Evolutionary conservation across 2,113 vertebrate genomes (phyloP).

Genomic region (Channa argus): DNA sequence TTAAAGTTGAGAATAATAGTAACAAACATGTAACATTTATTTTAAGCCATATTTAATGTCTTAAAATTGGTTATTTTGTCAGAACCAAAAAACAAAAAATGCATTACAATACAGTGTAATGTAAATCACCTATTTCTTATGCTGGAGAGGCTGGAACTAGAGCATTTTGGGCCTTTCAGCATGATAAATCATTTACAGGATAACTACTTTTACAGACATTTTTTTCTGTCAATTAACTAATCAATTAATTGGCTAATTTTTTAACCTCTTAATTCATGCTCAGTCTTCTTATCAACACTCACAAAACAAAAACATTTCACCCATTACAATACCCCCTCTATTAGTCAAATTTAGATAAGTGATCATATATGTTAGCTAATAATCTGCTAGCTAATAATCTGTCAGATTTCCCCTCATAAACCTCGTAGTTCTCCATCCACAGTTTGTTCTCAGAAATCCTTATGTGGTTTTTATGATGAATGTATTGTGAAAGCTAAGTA

Average conservation of each 20-base stretch:
- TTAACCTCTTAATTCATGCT: not conserved
- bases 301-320: not conserved
- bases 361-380: too few species aligned
- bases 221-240: not conserved
- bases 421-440: too few species aligned
- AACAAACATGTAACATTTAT: not conserved
- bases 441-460: too few species aligned
- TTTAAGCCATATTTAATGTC: not conserved
- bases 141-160: not conserved
- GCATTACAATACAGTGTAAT: not conserved
- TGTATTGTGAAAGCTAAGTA: too few species aligned
- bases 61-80: not conserved
- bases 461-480: too few species aligned
- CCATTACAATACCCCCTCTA: not conserved
- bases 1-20: not conserved
- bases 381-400: too few species aligned
- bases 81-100: not conserved
- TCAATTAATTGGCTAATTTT: not conserved
- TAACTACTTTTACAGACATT: too few species aligned
- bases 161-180: not conserved
- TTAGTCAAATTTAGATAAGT: not conserved
- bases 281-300: too few species aligned
- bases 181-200: too few species aligned
- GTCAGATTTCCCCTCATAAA: too few species aligned
- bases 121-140: not conserved